Percentiles rank a stretch among this genome's conserved stretches.
Conservation (phyloP, 1,140 invertebrate genomes). For the Lucilia cuprina region DNA sequence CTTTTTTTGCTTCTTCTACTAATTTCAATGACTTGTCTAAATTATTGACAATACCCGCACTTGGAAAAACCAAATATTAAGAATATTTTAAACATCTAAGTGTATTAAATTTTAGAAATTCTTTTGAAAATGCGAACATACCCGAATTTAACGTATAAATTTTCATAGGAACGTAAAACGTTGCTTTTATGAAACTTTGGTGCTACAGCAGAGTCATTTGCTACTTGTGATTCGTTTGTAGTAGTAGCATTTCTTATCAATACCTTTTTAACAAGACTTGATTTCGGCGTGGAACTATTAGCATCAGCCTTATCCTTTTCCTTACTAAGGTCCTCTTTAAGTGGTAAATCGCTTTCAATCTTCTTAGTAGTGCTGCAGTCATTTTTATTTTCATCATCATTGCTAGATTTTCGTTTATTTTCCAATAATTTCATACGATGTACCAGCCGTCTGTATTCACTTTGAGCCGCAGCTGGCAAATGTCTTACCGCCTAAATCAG, state of each 20-base stretch:
- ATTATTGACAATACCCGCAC: slow-evolving; percentile 49
- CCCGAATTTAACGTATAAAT: slow-evolving; percentile 54
- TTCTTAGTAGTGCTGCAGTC: not conserved
- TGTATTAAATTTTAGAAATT: not conserved
- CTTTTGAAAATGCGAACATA: slow-evolving; percentile 37
- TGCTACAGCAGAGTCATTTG: not conserved
- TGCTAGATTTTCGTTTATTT: slow-evolving; percentile 41
- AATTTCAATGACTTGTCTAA: slow-evolving; percentile 52
- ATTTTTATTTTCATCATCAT: slow-evolving; percentile 28
- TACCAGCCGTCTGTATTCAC: slow-evolving; percentile 53
- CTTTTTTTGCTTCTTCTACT: slow-evolving; percentile 50
- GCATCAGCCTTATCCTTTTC: not conserved
- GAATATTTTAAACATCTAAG: not conserved
- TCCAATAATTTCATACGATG: slow-evolving; percentile 59
- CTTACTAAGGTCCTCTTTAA: not conserved
- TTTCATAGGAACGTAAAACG: slow-evolving; percentile 45
- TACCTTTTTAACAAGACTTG: slow-evolving; percentile 32
- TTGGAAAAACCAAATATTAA: slow-evolving; percentile 33
- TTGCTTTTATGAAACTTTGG: not conserved
- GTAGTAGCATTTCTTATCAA: slow-evolving; percentile 25
- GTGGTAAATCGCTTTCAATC: not conserved
- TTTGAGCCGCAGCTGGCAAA: slow-evolving; percentile 54
- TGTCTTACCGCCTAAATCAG: slow-evolving; percentile 54
- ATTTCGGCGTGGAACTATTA: not conserved
- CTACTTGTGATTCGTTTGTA: not conserved